Evolutionary conservation across 2,113 vertebrate genomes (phyloP), one percentile per base, ranked within the genome.

Genomic region (Zosterops pallidus): DNA sequence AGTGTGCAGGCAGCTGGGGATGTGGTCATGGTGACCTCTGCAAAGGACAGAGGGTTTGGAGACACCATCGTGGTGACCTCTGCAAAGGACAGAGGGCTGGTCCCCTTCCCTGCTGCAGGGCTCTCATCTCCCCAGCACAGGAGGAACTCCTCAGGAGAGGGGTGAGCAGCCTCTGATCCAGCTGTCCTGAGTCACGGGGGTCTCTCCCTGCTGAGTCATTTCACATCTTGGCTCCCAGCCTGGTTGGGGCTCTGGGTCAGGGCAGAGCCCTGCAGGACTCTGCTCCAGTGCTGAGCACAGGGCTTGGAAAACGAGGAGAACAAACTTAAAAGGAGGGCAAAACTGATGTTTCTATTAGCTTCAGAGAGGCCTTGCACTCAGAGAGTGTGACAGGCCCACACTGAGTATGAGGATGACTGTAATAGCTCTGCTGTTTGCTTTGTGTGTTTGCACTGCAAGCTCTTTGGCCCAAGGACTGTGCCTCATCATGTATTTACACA

Each of bases 401-500:
- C 18, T 35, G 86, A 68, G 47, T 33, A 17, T 68, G 63, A 77
- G 76, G 56, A n/a, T 70, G 78, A 64, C 47, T 50, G 64, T 78
- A 88, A 89, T 96, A 89, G 65, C 77, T 93, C 80, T 42, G 5
- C 37, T 92, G 83, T 96, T 97, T 96, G 76, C 93, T 93, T 64
- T 94, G 80, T 65, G 83, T 96, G 72, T 96, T 97, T 94, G 80
- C 76, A 68, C 80, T 93, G 93, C 28, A 29, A 68, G 93, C 68
- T 90, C 92, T 93, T 93, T 92, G 88, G 95, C 92, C 79, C 93
- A 65, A 90, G 80, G 57, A 55, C 89, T 86, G 64, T 86, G 68
- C 91, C 90, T 96, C 88, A 62, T 90, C 90, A 3, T 86, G 69
- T 96, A 68, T 96, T 94, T 95, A 78, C 93, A 86, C 53, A 95